These are phyloP conservation scores for Lepus townsendii DNA, from an alignment of 2,797 vertebrate genomes.

Conservation along the genomic window DNA sequence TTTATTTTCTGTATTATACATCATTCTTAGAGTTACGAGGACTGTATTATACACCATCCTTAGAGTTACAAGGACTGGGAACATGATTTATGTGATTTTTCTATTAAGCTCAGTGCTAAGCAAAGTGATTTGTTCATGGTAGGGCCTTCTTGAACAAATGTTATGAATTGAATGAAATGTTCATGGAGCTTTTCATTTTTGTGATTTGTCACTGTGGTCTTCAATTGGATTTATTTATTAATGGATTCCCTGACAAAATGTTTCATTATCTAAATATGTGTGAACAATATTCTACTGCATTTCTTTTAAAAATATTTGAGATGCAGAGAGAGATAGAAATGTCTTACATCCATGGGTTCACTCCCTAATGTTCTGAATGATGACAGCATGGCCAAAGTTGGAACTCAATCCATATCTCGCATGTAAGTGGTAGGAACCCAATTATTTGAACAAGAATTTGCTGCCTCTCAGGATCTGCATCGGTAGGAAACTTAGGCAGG, in stretches of 20 bases:
- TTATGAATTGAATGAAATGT: neutral
- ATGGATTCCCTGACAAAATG: neutral
- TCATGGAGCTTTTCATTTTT: neutral
- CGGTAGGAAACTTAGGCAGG: too few relatives aligned
- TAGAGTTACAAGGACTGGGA: neutral
- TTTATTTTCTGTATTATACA: neutral
- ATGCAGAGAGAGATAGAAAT: too few relatives aligned
- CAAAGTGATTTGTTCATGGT: neutral
- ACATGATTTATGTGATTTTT: neutral
- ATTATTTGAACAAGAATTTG: too few relatives aligned
- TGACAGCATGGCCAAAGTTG: too few relatives aligned
- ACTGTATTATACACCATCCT: neutral
- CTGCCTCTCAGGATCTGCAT: too few relatives aligned
- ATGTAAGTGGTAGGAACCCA: too few relatives aligned
- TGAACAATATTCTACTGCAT: neutral
- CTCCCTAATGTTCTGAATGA: too few relatives aligned
- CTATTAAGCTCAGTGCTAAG: neutral
- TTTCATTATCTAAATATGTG: neutral
- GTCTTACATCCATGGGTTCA: too few relatives aligned
- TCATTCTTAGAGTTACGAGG: neutral
- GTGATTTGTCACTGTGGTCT: neutral
- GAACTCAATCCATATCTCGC: too few relatives aligned
- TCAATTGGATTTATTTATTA: neutral
- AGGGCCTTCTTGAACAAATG: neutral
- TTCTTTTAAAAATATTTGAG: neutral